Evolutionary conservation across 2,888 invertebrate genomes (phyloP).

Genomic region (Oligia latruncula): DNA sequence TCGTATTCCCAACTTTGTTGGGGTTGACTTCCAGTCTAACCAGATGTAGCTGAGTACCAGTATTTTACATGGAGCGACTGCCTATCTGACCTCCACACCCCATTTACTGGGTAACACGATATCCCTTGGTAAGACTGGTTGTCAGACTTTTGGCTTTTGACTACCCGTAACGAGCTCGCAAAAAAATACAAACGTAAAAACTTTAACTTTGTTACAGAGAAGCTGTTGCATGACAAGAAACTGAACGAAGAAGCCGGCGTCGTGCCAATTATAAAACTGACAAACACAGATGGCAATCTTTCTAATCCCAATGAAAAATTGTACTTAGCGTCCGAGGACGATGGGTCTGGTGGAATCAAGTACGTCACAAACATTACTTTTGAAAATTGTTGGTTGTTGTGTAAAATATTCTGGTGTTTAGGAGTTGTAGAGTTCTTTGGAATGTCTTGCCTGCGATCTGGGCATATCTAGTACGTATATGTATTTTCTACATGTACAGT

Average conservation of each 20-base stretch:
- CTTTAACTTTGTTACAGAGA: conserved; percentile 45
- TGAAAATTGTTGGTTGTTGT: neutral
- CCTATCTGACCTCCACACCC: neutral
- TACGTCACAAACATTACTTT: conserved; percentile 40
- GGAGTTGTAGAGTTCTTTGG: neutral
- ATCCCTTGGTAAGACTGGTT: neutral
- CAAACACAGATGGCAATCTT: conserved; percentile 62
- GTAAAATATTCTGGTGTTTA: neutral
- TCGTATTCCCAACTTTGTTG: neutral
- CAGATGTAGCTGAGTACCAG: neutral
- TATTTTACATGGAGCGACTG: neutral
- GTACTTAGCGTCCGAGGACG: conserved; percentile 33
- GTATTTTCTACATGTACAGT: too few relatives aligned
- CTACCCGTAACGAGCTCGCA: neutral
- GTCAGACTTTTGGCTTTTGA: neutral
- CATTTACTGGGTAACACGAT: neutral
- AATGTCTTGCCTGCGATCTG: neutral
- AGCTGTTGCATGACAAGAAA: conserved; percentile 60
- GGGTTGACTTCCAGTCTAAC: neutral
- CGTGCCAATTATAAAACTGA: conserved; percentile 66
- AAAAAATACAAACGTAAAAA: neutral
- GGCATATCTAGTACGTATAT: neutral
- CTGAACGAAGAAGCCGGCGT: conserved; percentile 26
- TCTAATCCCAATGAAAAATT: conserved; percentile 49
- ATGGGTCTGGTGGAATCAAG: conserved; percentile 56